phyloP scores from a whole-genome alignment of 2,888 invertebrate species.

The Cremastobaeus sp. region DNA sequence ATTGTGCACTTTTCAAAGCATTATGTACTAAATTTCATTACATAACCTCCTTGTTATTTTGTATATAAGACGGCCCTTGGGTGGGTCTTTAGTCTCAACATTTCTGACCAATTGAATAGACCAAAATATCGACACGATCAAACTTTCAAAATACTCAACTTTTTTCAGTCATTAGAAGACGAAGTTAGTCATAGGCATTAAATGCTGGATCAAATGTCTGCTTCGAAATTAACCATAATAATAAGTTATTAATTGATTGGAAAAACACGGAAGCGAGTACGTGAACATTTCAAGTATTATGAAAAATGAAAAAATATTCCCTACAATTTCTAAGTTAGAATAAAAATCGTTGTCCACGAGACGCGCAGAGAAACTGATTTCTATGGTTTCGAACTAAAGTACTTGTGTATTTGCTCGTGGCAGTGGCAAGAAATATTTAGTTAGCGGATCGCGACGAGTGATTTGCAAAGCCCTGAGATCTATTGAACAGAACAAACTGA shows the following conservation, averaged over 20 bases:
- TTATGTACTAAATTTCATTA: slow-evolving; percentile 44
- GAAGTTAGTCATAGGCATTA: too few species aligned
- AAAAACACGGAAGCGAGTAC: too few species aligned
- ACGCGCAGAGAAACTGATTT: slow-evolving; percentile 1
- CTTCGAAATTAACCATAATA: too few species aligned
- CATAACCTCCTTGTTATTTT: slow-evolving; percentile 12
- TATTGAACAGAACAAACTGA: slow-evolving; percentile 46
- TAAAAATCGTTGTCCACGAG: background rate
- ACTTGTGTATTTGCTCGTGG: slow-evolving; percentile 5
- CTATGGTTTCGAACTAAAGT: background rate
- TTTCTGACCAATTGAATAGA: too few species aligned
- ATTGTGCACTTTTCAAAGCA: slow-evolving; percentile 52
- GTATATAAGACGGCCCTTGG: background rate
- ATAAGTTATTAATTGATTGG: too few species aligned
- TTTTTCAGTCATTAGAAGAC: too few species aligned
- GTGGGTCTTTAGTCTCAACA: background rate
- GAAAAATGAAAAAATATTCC: too few species aligned
- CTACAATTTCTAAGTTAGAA: too few species aligned
- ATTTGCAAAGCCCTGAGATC: slow-evolving; percentile 51
- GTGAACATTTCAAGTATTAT: too few species aligned
- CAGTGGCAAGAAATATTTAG: slow-evolving; percentile 39
- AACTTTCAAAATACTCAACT: too few species aligned
- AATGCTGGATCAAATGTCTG: too few species aligned
- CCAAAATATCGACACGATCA: too few species aligned
- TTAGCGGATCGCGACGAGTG: slow-evolving; percentile 24